Evolutionary conservation across 2,113 vertebrate species (phyloP).

Genomic region (Vanacampus margaritifer): DNA sequence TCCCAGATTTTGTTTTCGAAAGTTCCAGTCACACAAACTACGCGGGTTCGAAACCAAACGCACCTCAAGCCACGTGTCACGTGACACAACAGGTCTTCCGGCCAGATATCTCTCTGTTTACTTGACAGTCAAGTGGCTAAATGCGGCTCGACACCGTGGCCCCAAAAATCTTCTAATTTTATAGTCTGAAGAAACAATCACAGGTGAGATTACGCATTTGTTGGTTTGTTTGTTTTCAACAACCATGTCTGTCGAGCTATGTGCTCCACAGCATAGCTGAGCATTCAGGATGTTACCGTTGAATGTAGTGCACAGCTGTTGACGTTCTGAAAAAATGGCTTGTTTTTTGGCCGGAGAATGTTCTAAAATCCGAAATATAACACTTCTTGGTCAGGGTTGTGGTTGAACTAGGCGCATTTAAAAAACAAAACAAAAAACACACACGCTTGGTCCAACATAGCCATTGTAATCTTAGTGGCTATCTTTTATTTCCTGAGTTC

Average conservation of each 20-base stretch:
- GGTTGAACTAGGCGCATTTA: constrained; percentile 5
- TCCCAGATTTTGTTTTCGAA: no score
- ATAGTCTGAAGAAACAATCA: neutral
- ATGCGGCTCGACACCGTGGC: neutral
- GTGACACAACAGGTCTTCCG: no score
- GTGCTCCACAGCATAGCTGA: neutral
- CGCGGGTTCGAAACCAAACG: no score
- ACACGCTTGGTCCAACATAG: neutral
- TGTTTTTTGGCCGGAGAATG: neutral
- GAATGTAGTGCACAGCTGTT: neutral
- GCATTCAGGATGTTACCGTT: neutral
- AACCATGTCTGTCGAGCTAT: neutral
- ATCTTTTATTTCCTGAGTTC: constrained; percentile 3
- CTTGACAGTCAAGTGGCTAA: neutral
- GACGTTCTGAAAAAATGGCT: neutral
- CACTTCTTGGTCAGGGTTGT: fast-evolving
- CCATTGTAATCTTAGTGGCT: neutral
- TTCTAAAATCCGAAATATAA: neutral
- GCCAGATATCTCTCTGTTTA: no score
- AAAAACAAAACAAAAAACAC: neutral
- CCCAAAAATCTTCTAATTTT: neutral
- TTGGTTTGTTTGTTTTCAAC: neutral
- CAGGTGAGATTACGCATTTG: constrained; percentile 23
- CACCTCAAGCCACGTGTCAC: no score
- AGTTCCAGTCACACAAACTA: no score